Evolutionary conservation across 2,888 invertebrate species (phyloP).

Genomic region (Stratiomys singularior): DNA sequence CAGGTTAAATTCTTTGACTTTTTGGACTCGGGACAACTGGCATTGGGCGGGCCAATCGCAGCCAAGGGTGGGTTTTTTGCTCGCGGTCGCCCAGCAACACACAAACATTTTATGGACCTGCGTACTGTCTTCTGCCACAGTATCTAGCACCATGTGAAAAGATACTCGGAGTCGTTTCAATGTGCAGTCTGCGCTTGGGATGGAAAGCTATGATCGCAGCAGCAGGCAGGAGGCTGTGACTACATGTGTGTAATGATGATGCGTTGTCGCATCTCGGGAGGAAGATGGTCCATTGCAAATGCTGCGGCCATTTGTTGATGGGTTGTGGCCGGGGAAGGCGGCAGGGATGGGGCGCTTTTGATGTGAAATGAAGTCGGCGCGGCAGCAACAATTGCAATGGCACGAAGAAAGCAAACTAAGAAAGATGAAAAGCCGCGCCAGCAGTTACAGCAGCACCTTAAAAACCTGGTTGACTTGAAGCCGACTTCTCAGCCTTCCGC

Average conservation of each 20-base stretch:
- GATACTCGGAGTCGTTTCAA: not conserved
- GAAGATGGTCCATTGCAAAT: constrained; percentile 6
- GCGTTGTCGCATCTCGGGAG: not conserved
- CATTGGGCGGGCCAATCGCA: constrained; percentile 26
- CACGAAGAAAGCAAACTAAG: constrained; percentile 13
- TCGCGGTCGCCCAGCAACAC: constrained; percentile 20
- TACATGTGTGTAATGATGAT: constrained; percentile 8
- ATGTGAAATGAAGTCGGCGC: constrained; percentile 14
- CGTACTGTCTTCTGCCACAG: constrained; percentile 20
- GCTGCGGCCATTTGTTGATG: not conserved
- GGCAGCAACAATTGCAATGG: constrained; percentile 35
- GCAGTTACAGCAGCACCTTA: not conserved
- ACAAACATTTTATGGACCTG: constrained; percentile 11
- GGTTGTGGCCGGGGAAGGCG: not conserved
- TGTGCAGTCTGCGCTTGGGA: not conserved
- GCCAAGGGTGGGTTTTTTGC: constrained; percentile 35
- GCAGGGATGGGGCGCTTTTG: constrained; percentile 24
- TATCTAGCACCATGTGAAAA: not conserved
- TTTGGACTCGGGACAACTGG: not conserved
- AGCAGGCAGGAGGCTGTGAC: not conserved
- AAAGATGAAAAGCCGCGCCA: not conserved
- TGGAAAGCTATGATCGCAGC: not conserved
- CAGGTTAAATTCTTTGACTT: constrained; percentile 18
- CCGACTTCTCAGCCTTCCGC: not conserved
- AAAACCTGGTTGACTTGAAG: constrained; percentile 37